Percentiles rank a stretch among this genome's conserved stretches.
Evolutionary conservation across 2,888 invertebrate genomes (phyloP).

Genomic region (Eutolmus rufibarbis): DNA sequence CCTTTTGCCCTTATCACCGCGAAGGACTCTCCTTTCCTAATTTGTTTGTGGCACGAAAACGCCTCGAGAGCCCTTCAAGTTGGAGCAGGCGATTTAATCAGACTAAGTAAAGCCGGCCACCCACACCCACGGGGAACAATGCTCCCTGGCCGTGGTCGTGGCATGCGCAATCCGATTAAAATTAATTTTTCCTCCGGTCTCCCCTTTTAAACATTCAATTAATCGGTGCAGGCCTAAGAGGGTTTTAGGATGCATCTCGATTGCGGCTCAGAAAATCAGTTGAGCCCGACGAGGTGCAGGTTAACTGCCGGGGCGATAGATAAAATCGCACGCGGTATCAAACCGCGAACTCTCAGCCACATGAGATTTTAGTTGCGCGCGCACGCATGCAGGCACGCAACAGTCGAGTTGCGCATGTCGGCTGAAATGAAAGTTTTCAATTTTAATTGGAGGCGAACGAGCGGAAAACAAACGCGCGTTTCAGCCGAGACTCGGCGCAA

Average conservation of each 20-base stretch:
- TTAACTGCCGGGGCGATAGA: constrained; percentile 1
- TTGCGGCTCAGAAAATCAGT: not conserved
- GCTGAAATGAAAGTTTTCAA: constrained; percentile 22
- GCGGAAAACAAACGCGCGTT: not conserved
- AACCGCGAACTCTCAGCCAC: not conserved
- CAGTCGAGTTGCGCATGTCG: constrained; percentile 3
- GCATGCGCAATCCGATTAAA: constrained; percentile 34
- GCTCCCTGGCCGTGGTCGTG: not conserved
- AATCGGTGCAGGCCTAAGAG: not conserved
- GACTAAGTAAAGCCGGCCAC: constrained; percentile 9
- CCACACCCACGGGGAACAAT: constrained; percentile 3
- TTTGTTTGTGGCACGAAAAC: constrained; percentile 18
- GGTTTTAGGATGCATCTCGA: not conserved
- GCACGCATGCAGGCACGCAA: constrained; percentile 26
- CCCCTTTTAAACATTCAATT: constrained; percentile 5
- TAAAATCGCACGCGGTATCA: not conserved
- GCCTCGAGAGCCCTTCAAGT: not conserved
- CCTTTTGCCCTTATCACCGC: not conserved
- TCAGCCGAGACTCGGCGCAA: too few relatives aligned
- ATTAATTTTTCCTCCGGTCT: not conserved
- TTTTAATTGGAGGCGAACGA: constrained; percentile 16
- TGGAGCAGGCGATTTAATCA: not conserved
- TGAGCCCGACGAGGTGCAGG: not conserved
- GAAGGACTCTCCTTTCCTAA: constrained; percentile 15
- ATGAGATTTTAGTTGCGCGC: not conserved